Percentiles rank a stretch among this genome's conserved stretches.
Conservation (phyloP, 2,888 invertebrate genomes). For the Epsilonema sp. region DNA sequence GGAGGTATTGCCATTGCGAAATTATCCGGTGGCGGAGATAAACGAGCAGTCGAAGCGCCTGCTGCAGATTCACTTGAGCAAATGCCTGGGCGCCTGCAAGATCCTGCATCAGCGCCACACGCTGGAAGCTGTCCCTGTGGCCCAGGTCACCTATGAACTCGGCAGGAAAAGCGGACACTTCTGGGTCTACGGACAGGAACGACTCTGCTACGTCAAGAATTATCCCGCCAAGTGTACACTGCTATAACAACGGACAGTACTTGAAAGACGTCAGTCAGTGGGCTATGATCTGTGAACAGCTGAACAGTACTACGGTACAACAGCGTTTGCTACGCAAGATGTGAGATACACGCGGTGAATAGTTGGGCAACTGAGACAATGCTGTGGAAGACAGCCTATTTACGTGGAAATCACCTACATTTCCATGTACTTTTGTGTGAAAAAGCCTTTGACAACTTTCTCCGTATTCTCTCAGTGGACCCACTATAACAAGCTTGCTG, state of each 20-base stretch:
- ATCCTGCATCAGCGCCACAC: slow-evolving; percentile 23
- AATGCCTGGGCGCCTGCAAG: slow-evolving; percentile 16
- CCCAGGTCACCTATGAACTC: slow-evolving; percentile 15
- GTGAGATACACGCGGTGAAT: too few relatives aligned
- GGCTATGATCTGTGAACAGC: too few relatives aligned
- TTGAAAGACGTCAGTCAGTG: too few relatives aligned
- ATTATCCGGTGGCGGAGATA: slow-evolving; percentile 19
- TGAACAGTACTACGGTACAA: too few relatives aligned
- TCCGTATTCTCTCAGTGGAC: too few relatives aligned
- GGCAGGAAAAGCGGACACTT: slow-evolving; percentile 14
- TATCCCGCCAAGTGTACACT: slow-evolving; percentile 24
- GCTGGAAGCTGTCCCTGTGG: slow-evolving; percentile 21
- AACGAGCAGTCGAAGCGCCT: slow-evolving; percentile 22
- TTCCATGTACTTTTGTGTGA: too few relatives aligned
- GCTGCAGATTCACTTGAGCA: slow-evolving; percentile 22
- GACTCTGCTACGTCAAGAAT: slow-evolving; percentile 23
- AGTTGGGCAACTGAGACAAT: too few relatives aligned
- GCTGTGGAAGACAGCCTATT: too few relatives aligned
- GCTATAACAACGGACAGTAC: slow-evolving; percentile 10
- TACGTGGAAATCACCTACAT: too few relatives aligned
- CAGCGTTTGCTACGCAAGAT: too few relatives aligned
- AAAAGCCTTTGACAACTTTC: too few relatives aligned
- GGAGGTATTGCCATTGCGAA: slow-evolving; percentile 22
- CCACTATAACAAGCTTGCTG: too few relatives aligned
- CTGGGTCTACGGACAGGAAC: slow-evolving; percentile 25